Base-by-base conservation (phyloP, 2,797 vertebrate genomes). In the Galago senegalensis region DNA sequence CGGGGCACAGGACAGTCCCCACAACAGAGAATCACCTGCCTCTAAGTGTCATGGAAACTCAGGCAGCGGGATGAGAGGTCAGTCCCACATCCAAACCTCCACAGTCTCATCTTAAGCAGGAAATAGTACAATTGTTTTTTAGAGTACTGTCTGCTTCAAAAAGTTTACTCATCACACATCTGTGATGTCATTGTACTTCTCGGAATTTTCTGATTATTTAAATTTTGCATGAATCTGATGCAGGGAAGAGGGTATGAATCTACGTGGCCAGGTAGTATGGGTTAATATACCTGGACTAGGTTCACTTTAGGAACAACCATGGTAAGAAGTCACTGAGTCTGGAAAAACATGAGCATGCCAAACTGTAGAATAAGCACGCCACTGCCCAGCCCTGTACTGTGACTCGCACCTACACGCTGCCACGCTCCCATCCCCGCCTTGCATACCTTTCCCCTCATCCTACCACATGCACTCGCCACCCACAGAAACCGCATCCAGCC, bases 251-350 rank as follows among this genome's bases (percentile, higher is more conserved):
- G 29, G 40, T 49, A 2, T 79, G 2, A 65, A 53, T 27, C 29
- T 88, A 90, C 85, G 75, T 73, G 69, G 29, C n/a, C 81, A 90
- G 63, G 14, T 27, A 79, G 11, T 53, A 88, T n/a, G 60, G 7
- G 46, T 25, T 60, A 85, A 72, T 29, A 34, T 49, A 25, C 14
- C 13, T 58, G 87, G 16, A 72, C 88, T 79, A 73, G 61, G 85
- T 49, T 76, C 73, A 53, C 67, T 94, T 79, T 87, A 81, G 75
- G 46, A 73, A 87, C 56, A 93, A 86, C 53, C 56, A 89, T 10
- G 46, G 81, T 18, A 88, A 89, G 95, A 96, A 96, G 67, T 82
- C 73, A 76, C 6, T 56, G 63, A 88, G n/a, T 90, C 73, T 79
- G 9, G 60, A 49, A 85, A 82, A 90, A 82, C 7, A 81, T 13